Conservation (phyloP, 2,113 vertebrate species). For the Channa argus region DNA sequence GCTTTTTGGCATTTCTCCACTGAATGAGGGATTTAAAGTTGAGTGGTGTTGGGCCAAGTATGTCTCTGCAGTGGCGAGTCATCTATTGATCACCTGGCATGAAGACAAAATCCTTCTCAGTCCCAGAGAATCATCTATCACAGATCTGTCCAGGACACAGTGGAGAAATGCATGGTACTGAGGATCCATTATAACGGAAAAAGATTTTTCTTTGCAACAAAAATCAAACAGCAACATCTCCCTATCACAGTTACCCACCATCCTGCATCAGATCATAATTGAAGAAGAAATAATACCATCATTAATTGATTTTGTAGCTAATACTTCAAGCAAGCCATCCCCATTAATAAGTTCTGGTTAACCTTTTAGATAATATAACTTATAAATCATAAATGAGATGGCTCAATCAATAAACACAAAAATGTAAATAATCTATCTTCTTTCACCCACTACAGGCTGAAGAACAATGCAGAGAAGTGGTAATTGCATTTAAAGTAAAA, state of each 20-base stretch:
- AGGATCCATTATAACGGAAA: slow-evolving; percentile 58
- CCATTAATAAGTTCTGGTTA: slow-evolving; percentile 13
- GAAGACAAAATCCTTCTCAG: slow-evolving; percentile 54
- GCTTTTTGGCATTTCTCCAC: slow-evolving; percentile 44
- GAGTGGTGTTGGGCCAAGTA: slow-evolving; percentile 22
- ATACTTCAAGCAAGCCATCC: neutral
- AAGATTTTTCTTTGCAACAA: slow-evolving; percentile 54
- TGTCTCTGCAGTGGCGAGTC: slow-evolving; percentile 33
- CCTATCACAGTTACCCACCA: slow-evolving; percentile 18
- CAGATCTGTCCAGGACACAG: slow-evolving; percentile 33
- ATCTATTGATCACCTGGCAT: slow-evolving; percentile 63
- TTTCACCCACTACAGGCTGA: no score
- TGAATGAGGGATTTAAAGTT: slow-evolving; percentile 37
- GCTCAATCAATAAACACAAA: no score
- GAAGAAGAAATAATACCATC: slow-evolving; percentile 4
- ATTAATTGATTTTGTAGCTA: slow-evolving; percentile 27
- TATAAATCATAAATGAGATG: neutral
- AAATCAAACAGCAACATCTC: slow-evolving; percentile 53
- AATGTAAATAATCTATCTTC: neutral
- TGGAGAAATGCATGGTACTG: slow-evolving; percentile 30
- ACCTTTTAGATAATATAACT: neutral
- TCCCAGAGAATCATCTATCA: slow-evolving; percentile 57
- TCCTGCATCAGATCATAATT: slow-evolving; percentile 8
- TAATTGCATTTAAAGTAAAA: slow-evolving; percentile 23
- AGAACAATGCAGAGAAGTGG: slow-evolving; percentile 4